Evolutionary conservation across 2,113 vertebrate species (phyloP).

Genomic region (Otolemur garnettii): DNA sequence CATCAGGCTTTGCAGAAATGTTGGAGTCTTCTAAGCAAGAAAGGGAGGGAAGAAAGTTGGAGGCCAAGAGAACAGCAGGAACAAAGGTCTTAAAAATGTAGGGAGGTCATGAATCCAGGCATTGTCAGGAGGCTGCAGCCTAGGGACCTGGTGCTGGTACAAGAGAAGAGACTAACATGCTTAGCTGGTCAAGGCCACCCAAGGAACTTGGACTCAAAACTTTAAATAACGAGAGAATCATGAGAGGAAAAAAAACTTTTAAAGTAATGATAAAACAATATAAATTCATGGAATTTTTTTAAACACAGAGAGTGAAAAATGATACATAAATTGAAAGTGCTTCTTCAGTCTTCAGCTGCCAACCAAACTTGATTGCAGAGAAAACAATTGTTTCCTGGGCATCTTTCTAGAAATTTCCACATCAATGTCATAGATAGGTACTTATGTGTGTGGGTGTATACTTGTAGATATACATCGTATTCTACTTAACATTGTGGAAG

Average conservation of each 20-base stretch:
- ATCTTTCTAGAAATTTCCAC: neutral
- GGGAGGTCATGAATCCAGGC: accelerated
- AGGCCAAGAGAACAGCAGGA: neutral
- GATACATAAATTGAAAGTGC: neutral
- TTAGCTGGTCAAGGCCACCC: neutral
- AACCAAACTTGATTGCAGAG: neutral
- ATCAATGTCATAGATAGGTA: accelerated
- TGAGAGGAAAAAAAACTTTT: neutral
- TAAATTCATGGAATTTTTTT: accelerated
- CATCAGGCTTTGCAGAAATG: neutral
- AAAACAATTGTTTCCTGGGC: neutral
- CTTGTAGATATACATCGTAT: neutral
- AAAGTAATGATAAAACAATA: neutral
- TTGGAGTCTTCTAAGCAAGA: neutral
- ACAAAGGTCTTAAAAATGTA: accelerated
- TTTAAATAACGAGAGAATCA: neutral
- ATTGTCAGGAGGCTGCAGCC: accelerated
- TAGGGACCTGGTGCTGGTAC: neutral
- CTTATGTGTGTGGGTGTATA: accelerated
- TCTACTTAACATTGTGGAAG: neutral
- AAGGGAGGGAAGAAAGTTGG: neutral
- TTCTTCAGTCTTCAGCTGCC: neutral
- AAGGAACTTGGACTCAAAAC: neutral
- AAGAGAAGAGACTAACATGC: accelerated
- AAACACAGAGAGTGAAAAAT: neutral